Evolutionary conservation across 2,113 vertebrate species (phyloP).

Genomic region (Perccottus glenii): DNA sequence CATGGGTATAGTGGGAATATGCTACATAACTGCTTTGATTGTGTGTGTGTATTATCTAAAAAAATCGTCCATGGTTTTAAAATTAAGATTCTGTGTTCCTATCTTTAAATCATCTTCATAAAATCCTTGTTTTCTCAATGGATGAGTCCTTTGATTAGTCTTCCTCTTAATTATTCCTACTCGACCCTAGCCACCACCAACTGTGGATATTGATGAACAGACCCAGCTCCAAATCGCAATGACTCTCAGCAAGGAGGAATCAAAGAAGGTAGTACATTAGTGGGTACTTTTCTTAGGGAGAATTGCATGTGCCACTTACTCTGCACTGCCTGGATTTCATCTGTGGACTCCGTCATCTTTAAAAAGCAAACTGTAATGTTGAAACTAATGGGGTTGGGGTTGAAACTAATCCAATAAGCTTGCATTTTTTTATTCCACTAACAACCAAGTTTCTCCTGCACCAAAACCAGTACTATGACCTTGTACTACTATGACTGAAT

Average conservation of each 20-base stretch:
- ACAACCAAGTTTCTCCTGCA: conserved; percentile 45
- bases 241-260: conserved; percentile 90
- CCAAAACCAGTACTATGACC: conserved; percentile 17
- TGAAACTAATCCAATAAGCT: conserved; percentile 34
- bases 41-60: neutral
- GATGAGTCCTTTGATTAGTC: conserved; percentile 25
- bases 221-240: conserved; percentile 93
- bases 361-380: conserved; percentile 20
- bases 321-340: conserved; percentile 14
- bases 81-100: conserved; percentile 10
- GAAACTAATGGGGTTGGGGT: no score
- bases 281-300: conserved; percentile 17
- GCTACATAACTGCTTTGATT: neutral
- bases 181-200: conserved; percentile 71
- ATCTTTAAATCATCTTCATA: conserved; percentile 8
- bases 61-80: conserved; percentile 1
- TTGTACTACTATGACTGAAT: no score
- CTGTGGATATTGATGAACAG: conserved; percentile 89
- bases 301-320: conserved; percentile 42
- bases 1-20: conserved; percentile 8
- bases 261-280: conserved; percentile 85
- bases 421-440: conserved; percentile 54
- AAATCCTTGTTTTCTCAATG: neutral
- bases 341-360: conserved; percentile 9
- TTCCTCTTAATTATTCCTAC: conserved; percentile 51